Percentiles rank a stretch among this genome's conserved stretches.
Evolutionary conservation across 1,140 invertebrate species (phyloP).

Genomic region (Aphaenogaster ashmeadi): DNA sequence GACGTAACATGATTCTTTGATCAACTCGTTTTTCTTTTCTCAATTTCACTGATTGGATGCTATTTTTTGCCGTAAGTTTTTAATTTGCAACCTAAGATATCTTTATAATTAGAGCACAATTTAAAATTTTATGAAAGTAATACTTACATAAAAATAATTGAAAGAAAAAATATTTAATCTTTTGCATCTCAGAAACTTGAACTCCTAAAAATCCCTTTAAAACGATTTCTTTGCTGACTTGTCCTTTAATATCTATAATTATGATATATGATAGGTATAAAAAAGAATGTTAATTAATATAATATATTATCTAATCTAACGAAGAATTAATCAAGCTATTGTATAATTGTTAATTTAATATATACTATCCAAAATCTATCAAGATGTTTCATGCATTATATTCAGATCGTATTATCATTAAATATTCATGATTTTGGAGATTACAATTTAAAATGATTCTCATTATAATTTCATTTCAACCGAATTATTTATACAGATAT

Average conservation of each 20-base stretch:
- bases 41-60: not conserved
- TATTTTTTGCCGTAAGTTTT: not conserved
- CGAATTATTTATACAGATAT: not conserved
- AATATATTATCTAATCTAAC: not conserved
- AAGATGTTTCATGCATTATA: slow-evolving; percentile 6
- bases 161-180: not conserved
- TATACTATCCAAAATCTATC: not conserved
- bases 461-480: not conserved
- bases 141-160: not conserved
- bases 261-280: not conserved
- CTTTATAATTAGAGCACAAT: not conserved
- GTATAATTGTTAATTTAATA: not conserved
- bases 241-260: not conserved
- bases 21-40: not conserved
- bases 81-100: not conserved
- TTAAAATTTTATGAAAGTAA: not conserved
- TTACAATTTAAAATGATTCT: slow-evolving; percentile 27
- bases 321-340: not conserved
- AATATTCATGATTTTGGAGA: slow-evolving; percentile 10
- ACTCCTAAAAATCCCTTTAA: not conserved
- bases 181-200: not conserved
- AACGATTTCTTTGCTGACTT: not conserved
- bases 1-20: not conserved
- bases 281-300: not conserved
- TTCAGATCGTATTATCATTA: not conserved